phyloP scores from a whole-genome alignment of 2,797 vertebrate species.

The Acanthurus lineatus region DNA sequence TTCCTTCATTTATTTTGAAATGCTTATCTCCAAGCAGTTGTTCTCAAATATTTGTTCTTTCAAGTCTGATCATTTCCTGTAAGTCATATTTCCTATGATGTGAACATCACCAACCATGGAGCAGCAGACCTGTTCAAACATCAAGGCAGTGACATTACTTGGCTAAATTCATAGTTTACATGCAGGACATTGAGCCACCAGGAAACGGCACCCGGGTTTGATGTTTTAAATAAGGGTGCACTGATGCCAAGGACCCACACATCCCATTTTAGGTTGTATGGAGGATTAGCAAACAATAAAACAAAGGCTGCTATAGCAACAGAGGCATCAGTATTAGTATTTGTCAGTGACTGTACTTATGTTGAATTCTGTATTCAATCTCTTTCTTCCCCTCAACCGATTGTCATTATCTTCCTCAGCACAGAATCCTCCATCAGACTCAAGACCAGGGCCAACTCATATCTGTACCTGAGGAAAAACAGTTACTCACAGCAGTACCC shows the following conservation, averaged over 20 bases:
- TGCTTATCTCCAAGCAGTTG: not conserved
- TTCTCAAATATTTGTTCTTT: not conserved
- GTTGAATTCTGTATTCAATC: slow-evolving; percentile 88
- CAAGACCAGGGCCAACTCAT: slow-evolving; percentile 92
- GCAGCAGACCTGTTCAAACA: slow-evolving; percentile 87
- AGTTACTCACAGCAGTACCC: not conserved
- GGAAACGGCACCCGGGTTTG: slow-evolving; percentile 35
- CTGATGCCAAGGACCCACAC: not conserved
- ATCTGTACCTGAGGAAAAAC: slow-evolving; percentile 86
- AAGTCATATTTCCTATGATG: slow-evolving; percentile 88
- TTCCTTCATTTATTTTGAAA: not conserved
- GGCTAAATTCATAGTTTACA: slow-evolving; percentile 91
- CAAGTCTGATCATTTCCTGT: not conserved
- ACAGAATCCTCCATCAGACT: slow-evolving; percentile 89
- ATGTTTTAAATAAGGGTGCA: not conserved
- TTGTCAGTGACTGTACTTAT: not conserved
- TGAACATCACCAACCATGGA: slow-evolving; percentile 87
- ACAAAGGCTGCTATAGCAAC: not conserved
- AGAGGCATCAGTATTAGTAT: slow-evolving; percentile 33
- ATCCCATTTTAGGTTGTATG: not conserved
- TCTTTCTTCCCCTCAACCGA: slow-evolving; percentile 90
- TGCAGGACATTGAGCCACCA: slow-evolving; percentile 93
- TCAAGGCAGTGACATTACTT: slow-evolving; percentile 87
- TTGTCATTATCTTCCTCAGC: slow-evolving; percentile 89
- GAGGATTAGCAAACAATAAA: not conserved